Conservation (phyloP, 1,140 invertebrate species). For the Neodiprion virginianus region DNA sequence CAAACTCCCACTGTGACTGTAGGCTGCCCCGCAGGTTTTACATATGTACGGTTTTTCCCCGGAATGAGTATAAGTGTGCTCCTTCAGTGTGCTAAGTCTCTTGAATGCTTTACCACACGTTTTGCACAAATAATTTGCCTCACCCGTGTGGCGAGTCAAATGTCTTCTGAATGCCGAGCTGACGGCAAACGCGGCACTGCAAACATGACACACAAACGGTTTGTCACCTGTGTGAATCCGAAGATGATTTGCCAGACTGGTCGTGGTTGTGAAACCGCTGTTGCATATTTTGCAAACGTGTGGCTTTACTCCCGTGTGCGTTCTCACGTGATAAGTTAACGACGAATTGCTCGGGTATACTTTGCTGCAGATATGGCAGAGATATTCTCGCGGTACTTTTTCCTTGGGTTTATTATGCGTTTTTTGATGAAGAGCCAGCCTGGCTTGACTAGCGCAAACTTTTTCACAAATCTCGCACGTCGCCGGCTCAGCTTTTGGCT, state of each 20-base stretch:
- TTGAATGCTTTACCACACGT: slow-evolving; percentile 73
- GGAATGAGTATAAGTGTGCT: slow-evolving; percentile 66
- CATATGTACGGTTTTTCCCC: slow-evolving; percentile 66
- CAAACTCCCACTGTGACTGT: slow-evolving; percentile 59
- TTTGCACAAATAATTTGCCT: slow-evolving; percentile 66
- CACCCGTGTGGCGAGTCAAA: slow-evolving; percentile 67
- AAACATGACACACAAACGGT: slow-evolving; percentile 59
- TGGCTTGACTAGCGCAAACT: slow-evolving; percentile 56
- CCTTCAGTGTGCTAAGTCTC: slow-evolving; percentile 65
- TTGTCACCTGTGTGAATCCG: slow-evolving; percentile 60
- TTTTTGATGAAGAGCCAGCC: slow-evolving; percentile 54
- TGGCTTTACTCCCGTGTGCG: slow-evolving; percentile 58
- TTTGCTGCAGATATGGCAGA: slow-evolving; percentile 60
- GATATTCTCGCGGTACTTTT: slow-evolving; percentile 55
- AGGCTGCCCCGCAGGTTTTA: slow-evolving; percentile 64
- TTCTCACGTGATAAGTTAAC: slow-evolving; percentile 60
- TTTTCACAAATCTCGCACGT: slow-evolving; percentile 58
- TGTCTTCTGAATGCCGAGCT: slow-evolving; percentile 62
- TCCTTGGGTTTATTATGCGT: slow-evolving; percentile 59
- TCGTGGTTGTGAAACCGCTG: slow-evolving; percentile 59
- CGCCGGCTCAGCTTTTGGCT: slow-evolving; percentile 57
- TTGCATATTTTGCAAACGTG: slow-evolving; percentile 61
- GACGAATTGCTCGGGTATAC: slow-evolving; percentile 61
- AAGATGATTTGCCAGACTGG: slow-evolving; percentile 57
- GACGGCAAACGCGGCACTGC: slow-evolving; percentile 59